These are phyloP conservation scores for Nephrotoma flavescens DNA, from an alignment of 2,888 invertebrate species.

Conservation along the genomic window DNA sequence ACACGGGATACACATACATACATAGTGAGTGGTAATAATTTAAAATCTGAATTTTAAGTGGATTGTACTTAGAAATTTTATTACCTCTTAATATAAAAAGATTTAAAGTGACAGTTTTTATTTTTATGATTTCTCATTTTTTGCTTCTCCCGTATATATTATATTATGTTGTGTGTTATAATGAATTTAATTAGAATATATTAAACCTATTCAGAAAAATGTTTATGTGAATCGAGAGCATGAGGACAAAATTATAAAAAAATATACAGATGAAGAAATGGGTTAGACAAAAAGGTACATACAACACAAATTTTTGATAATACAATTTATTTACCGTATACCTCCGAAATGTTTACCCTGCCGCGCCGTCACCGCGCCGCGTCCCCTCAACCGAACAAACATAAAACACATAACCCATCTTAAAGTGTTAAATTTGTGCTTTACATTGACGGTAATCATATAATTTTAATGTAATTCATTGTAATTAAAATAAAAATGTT, in stretches of 20 bases:
- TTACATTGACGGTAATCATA: neutral
- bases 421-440: neutral
- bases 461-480: neutral
- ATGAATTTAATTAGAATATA: neutral
- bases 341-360: too few relatives aligned
- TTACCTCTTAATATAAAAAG: neutral
- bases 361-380: neutral
- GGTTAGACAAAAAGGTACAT: neutral
- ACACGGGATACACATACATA: neutral
- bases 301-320: neutral
- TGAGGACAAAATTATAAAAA: neutral
- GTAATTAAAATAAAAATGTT: neutral
- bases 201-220: neutral
- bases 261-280: neutral
- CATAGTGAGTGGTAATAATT: neutral
- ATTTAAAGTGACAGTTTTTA: neutral
- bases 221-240: neutral
- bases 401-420: neutral
- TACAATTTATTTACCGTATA: neutral
- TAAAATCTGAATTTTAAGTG: neutral
- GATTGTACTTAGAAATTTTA: neutral
- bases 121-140: neutral
- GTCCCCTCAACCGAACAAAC: neutral
- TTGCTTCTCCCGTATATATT: neutral
- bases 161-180: neutral